Conservation (phyloP, 2,113 vertebrate species). For the Antigone vipio region DNA sequence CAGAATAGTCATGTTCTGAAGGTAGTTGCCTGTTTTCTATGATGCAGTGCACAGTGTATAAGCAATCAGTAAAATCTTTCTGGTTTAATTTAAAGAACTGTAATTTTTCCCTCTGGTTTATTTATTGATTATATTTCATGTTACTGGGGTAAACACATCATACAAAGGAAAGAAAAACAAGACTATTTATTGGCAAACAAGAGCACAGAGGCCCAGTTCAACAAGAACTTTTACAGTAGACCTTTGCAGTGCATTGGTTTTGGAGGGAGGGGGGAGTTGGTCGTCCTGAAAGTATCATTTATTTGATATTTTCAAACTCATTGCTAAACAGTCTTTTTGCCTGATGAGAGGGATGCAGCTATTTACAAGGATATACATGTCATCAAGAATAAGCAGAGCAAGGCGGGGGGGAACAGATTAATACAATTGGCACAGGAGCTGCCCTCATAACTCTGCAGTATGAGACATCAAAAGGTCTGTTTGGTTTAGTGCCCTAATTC, state of each 20-base stretch:
- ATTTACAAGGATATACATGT: not conserved
- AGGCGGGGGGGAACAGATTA: not conserved
- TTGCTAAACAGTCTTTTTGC: not conserved
- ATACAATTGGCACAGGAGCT: not conserved
- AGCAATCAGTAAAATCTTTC: conserved; percentile 38
- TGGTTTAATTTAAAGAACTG: conserved; percentile 48
- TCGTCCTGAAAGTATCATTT: not conserved
- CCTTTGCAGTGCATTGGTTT: not conserved
- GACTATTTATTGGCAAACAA: not conserved
- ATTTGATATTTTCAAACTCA: not conserved
- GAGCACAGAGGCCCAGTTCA: not conserved
- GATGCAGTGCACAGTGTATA: not conserved
- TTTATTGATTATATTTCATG: conserved; percentile 35
- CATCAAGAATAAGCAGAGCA: not conserved
- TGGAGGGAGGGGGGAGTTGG: fast-evolving
- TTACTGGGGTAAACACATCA: conserved; percentile 8
- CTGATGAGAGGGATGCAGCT: not conserved
- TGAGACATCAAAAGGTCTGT: not conserved
- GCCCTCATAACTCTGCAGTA: not conserved
- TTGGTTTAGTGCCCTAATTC: not conserved
- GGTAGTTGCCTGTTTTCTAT: not conserved
- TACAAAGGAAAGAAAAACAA: not conserved
- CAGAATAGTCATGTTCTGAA: not conserved
- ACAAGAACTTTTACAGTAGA: not conserved
- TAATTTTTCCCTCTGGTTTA: conserved; percentile 35